Percentiles rank a stretch among this genome's conserved stretches.
phyloP scores from a whole-genome alignment of 2,113 vertebrate species.

The Coreoperca whiteheadi region DNA sequence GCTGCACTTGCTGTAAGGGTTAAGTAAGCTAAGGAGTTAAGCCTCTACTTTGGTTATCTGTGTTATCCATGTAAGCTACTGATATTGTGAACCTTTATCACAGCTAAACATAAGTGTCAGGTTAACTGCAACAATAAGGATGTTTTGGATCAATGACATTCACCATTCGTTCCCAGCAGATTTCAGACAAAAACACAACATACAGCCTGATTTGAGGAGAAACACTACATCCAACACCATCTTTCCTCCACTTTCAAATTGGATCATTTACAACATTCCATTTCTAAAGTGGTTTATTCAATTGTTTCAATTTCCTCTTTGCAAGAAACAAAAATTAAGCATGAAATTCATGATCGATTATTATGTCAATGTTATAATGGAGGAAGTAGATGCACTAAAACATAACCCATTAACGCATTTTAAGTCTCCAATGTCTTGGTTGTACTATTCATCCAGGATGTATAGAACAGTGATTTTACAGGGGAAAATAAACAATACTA shows the following conservation, averaged over 20 bases:
- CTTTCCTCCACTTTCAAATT: not conserved
- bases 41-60: not conserved
- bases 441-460: not conserved
- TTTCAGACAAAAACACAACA: not conserved
- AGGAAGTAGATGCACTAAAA: not conserved
- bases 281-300: not conserved
- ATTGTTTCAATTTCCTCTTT: not conserved
- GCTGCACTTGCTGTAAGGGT: not conserved
- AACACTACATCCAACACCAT: not conserved
- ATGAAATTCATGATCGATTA: not conserved
- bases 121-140: too few species aligned
- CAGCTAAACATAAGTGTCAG: not conserved
- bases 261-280: not conserved
- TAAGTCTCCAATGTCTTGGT: not conserved
- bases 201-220: not conserved
- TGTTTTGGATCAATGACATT: not conserved
- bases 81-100: not conserved
- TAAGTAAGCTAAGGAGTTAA: constrained; percentile 21
- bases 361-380: not conserved
- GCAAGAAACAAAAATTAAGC: not conserved
- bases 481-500: not conserved
- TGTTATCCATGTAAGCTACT: not conserved
- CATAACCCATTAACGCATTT: not conserved
- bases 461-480: not conserved
- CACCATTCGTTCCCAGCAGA: not conserved